Base-by-base conservation (phyloP, 2,888 invertebrate genomes). In the Rhopalosiphum nymphaeae region DNA sequence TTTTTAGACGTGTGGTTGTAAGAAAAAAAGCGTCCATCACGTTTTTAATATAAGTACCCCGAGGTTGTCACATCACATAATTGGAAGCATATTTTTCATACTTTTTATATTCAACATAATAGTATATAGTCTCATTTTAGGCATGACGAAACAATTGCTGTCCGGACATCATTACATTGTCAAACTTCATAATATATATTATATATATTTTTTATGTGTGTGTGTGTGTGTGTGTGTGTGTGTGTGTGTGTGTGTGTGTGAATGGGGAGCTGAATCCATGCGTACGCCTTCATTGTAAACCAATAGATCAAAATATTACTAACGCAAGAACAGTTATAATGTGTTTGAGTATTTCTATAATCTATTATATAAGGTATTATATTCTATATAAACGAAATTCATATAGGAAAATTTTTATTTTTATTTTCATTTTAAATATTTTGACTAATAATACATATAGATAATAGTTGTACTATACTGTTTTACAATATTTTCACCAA, bases 111-210 rank as follows among this genome's bases (percentile, higher is more conserved):
- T 91, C 49, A 25, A 94, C 61, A 94, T 94, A 94, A 94, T 94
- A 91, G 93, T 89, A 90, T 44, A 36, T 67, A 67, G 57, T 94
- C 94, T 91, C 61, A 53, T 91, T 90, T 94, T 91, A 67, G 87
- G 86, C 94, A 91, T 94, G 94, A 94, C 94, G 86, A 86, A 94
- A 90, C 67, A 91, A 61, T 49, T 67, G 44, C 61, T 86, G 49
- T 94, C 89, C 42, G 91, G 42, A 94, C 91, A 90, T 90, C 90
- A 91, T 86, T 91, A 91, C 61, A 91, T 93, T 93, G 89, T 93
- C 85, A 90, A 90, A 93, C 61, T 92, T 49, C 42, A 88, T 42
- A 78, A 36, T 36, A 78, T 78, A 36, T 78, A 49, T 42, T 53
- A 53, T 53, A 53, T 21, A 21, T 53, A 21, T 21, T n/a, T n/a